Evolutionary conservation across 2,888 invertebrate species (phyloP), one percentile per base, ranked within the genome.

Genomic region (Erebia palarica): DNA sequence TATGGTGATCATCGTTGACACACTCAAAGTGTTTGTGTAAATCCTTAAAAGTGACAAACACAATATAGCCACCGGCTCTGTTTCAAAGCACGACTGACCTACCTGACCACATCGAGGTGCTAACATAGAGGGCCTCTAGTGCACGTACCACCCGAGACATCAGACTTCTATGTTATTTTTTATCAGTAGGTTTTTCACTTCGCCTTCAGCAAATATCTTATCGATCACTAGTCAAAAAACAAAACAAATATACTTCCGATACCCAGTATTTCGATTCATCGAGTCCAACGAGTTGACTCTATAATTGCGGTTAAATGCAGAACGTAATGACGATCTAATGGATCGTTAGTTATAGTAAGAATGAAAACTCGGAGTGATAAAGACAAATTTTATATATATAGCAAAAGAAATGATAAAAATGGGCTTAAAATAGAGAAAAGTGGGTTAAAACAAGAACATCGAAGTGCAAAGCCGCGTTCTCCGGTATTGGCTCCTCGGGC

Each of bases 121-220:
- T 87, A 86, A 89, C 85, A 86, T 84, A 91, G 89, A 89, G 84
- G 80, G 76, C 81, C 84, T 85, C 82, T 77, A 76, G 75, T 84
- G 87, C 91, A 91, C 91, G 89, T 89, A 89, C 76, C 75, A 89
- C 76, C 75, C 76, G 75, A 78, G 75, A 74, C 82, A 82, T 78
- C 81, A 82, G 78, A 86, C 81, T 87, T 84, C 79, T 84, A 75
- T 84, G 81, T 79, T 78, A 77, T 76, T 89, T 90, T 91, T 92
- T 92, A 89, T 90, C 88, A 78, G 69, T 80, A 76, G 75, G 85
- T 69, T 73, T 73, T 75, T 70, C 72, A 83, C 85, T 84, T 90
- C 81, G 86, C 88, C 89, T 90, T 91, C 87, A 79, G 77, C 76
- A 80, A 86, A 88, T 91, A 92, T 90, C 90, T 91, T 89, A 92